Evolutionary conservation across 2,113 vertebrate genomes (phyloP), one percentile per base, ranked within the genome.

Genomic region (Hydropotes inermis): DNA sequence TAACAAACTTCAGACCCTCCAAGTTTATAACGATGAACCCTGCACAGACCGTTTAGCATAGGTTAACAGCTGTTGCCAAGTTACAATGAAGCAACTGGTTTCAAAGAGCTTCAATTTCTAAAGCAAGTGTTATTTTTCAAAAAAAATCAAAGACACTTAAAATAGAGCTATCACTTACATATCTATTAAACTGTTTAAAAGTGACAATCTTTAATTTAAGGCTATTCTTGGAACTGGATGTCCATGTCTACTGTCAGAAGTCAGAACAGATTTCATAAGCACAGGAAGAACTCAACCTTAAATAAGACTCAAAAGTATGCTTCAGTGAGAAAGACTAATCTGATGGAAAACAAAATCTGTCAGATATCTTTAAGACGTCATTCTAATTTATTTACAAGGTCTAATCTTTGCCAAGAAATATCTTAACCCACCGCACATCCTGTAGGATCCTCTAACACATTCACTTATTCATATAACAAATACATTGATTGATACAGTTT

Each of bases 91-190:
- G 83, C 10, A 91, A 93, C 1, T 85, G 50, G 45, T 54, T 94
- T 52, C 94, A 96, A 90, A 93, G 16, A 88, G 60, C 15, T 55
- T 60, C 45, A 90, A 92, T 94, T 92, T 98, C 30, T 61, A 78
- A 95, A 96, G 23, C 47, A 23, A 94, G 54, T 83, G 9, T 25
- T 23, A 52, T n/a, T 96, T 95, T 94, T 90, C 50, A 47, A 95
- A 91, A 95, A 91, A 39, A 89, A 85, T 6, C 25, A 90, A 96
- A 52, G 94, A 84, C 0, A 6, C 43, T 89, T 87, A 58, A 94
- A 98, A 79, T 79, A 84, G 2, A 10, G 90, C 87, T 21, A 50
- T 79, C 84, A 87, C 82, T 33, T 21, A 70, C 74, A 30, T 43
- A 94, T 61, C 93, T 92, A 95, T 90, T 90, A 87, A 93, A 57